A percentile compares a stretch with the other conserved stretches of the same genome.
Conservation (phyloP, 2,888 invertebrate species). For the Chrysina gloriosa region DNA sequence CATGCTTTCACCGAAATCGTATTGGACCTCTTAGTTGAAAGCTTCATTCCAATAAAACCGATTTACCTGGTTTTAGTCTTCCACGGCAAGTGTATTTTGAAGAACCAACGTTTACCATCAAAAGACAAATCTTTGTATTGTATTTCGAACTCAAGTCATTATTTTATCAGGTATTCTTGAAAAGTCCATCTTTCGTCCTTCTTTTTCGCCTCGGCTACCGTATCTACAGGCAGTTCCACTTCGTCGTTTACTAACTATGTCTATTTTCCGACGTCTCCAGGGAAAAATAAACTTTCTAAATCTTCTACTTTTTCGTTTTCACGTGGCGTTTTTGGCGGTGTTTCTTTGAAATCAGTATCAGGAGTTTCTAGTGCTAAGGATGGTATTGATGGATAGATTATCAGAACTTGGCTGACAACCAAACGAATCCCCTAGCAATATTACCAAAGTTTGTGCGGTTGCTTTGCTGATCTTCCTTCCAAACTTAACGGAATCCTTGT, state of each 20-base stretch:
- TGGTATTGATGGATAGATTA: no score
- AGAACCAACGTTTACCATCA: conserved; percentile 87
- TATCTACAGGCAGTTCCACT: conserved; percentile 84
- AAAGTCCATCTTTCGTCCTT: conserved; percentile 79
- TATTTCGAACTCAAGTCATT: conserved; percentile 86
- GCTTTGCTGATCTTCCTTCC: no score
- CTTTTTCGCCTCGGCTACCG: conserved; percentile 78
- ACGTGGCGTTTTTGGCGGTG: no score
- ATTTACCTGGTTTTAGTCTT: conserved; percentile 87
- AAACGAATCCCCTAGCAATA: no score
- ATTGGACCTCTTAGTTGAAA: conserved; percentile 87
- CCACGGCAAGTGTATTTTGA: conserved; percentile 93
- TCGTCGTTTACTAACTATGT: conserved; percentile 89
- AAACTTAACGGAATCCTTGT: no score
- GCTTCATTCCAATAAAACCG: conserved; percentile 87
- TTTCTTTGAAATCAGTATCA: no score
- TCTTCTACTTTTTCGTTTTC: no score
- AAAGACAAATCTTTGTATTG: conserved; percentile 86
- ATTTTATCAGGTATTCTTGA: conserved; percentile 81
- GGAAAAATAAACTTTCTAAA: conserved; percentile 77
- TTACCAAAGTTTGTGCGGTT: no score
- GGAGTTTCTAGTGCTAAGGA: no score
- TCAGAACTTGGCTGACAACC: no score
- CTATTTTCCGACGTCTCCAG: conserved; percentile 86
- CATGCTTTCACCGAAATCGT: conserved; percentile 87